phyloP scores from a whole-genome alignment of 2,113 vertebrate species.

The Greenwoodochromis staneri region DNA sequence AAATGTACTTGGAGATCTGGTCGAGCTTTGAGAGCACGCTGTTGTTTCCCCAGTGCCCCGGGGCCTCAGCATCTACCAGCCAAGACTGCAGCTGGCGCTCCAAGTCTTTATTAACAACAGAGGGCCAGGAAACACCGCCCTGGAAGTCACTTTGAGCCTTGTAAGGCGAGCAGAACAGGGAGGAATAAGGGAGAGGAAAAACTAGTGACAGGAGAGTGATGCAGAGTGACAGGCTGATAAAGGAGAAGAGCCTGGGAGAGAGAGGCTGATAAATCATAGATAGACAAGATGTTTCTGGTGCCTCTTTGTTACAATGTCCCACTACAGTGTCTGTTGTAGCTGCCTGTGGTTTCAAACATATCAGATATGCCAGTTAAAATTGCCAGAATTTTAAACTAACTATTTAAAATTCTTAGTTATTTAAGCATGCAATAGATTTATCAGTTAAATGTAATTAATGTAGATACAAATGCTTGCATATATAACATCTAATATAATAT shows the following conservation, averaged over 20 bases:
- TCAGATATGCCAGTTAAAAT: not conserved
- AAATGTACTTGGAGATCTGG: conserved; percentile 35
- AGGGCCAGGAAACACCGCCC: conserved; percentile 43
- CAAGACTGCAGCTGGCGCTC: conserved; percentile 34
- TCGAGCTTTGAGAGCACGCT: not conserved
- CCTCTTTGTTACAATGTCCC: not conserved
- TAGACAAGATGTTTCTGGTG: not conserved
- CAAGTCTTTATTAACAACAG: conserved; percentile 73
- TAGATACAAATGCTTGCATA: not conserved
- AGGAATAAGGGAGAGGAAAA: not conserved
- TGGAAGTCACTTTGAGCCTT: conserved; percentile 44
- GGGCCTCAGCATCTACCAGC: conserved; percentile 42
- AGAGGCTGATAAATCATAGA: conserved; percentile 8
- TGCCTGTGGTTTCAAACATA: not conserved
- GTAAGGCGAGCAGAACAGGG: not conserved
- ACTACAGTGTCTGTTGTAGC: not conserved
- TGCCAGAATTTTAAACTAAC: not conserved
- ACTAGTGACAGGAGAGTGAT: conserved; percentile 1
- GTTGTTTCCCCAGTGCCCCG: conserved; percentile 23
- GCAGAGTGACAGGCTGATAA: not conserved
- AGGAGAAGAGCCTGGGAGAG: not conserved
- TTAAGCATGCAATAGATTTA: not conserved
- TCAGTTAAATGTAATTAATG: not conserved
- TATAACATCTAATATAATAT: not conserved
- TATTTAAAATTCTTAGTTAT: not conserved